Percentiles rank a stretch among this genome's conserved stretches.
Conservation (phyloP, 2,797 vertebrate genomes). For the Propithecus perrieri region DNA sequence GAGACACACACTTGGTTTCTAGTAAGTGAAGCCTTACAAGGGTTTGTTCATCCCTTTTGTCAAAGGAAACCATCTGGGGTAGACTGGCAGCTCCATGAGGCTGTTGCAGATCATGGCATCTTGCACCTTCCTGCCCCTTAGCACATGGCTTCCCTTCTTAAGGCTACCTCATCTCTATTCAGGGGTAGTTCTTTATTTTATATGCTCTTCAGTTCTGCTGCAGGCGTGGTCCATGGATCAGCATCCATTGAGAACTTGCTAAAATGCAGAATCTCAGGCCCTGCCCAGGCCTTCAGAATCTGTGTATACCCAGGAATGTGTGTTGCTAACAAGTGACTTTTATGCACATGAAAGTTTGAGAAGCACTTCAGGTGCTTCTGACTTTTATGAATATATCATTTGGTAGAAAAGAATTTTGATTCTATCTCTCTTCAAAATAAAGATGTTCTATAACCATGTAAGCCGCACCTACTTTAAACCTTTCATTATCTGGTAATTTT, state of each 20-base stretch:
- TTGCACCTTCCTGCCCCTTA: background rate
- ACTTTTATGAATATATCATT: background rate
- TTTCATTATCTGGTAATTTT: background rate
- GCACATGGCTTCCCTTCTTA: background rate
- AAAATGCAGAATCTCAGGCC: background rate
- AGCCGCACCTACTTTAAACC: background rate
- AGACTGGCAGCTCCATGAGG: background rate
- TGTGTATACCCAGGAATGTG: background rate
- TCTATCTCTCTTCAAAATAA: background rate
- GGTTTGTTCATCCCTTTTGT: background rate
- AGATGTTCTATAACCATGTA: background rate
- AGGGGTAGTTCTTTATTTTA: background rate
- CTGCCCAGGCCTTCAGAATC: background rate
- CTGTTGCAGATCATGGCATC: rapidly evolving
- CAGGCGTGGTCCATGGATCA: background rate
- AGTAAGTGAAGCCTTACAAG: background rate
- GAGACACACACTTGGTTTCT: background rate
- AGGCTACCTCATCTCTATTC: background rate
- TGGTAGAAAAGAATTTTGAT: background rate
- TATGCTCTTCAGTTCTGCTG: background rate
- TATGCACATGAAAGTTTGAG: background rate
- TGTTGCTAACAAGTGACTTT: background rate
- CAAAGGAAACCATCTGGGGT: background rate
- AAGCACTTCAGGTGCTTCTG: background rate
- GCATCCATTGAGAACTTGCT: background rate